Evolutionary conservation across 2,113 vertebrate species (phyloP), one percentile per base, ranked within the genome.

Genomic region (Poicephalus meyeri): DNA sequence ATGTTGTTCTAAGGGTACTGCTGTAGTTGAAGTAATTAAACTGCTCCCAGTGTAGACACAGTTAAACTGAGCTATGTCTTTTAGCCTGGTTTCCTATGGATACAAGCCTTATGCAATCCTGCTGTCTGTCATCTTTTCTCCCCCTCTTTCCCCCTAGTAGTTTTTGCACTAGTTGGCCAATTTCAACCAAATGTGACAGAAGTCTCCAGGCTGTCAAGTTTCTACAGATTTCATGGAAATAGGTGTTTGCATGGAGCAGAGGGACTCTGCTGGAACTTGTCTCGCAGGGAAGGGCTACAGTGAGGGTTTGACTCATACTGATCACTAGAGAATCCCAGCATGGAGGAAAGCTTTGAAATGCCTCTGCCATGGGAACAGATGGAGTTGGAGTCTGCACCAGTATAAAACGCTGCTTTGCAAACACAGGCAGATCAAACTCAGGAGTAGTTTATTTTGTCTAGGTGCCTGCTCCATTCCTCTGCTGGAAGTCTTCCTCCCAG

Each of bases 61-160:
- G 91, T 94, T 96, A 95, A 84, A 89, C 35, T 76, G 84, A 95
- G 91, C 56, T 74, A n/a, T 79, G 90, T 97, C 92, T 95, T 95
- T 91, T 93, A 96, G 96, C 93, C 92, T 69, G 66, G 95, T 95
- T 95, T 97, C 95, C 95, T 96, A 97, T 93, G 93, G 96, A 95
- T 91, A 97, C 85, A 0, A 82, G 95, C 83, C 85, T 95, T 95
- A 94, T 55, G 89, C 93, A 97, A 0, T 86, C 63, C 81, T 65
- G 79, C 88, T 96, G 84, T 81, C 95, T 95, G 78, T 93, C 92
- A 93, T 90, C 88, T 88, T 88, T 80, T 69, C 76, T 89, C 58
- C 58, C 33, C 16, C 81, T 81, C n/a, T 77, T 83, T 47, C 15
- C 78, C 60, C 50, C 39, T 18, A 49, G 80, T 11, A 91, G 81